Evolutionary conservation across 2,113 vertebrate genomes (phyloP).

Genomic region (Oenanthe oenanthe): DNA sequence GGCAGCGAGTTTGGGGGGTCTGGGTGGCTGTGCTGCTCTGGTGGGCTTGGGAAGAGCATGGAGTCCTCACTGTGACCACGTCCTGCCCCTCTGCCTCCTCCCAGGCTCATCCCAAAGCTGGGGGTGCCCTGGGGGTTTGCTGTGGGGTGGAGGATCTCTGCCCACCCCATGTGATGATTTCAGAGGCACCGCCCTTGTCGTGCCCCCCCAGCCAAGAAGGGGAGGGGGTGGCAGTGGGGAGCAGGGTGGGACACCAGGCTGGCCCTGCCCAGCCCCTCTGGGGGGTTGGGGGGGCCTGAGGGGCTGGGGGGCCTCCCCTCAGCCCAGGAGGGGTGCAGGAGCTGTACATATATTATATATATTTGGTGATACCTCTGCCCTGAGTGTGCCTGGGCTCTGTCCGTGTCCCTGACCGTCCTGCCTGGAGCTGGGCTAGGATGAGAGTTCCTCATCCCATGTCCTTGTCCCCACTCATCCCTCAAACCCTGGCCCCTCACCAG

Average conservation of each 20-base stretch:
- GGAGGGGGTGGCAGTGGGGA: not conserved
- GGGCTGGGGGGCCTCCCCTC: not conserved
- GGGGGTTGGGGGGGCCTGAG: not conserved
- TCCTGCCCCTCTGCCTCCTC: not conserved
- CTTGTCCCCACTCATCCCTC: not conserved
- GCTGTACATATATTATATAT: slow-evolving; percentile 6
- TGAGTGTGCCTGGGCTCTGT: fast-evolving
- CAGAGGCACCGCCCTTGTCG: not conserved
- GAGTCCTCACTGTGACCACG: fast-evolving
- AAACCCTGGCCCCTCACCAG: fast-evolving
- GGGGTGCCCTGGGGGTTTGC: not conserved
- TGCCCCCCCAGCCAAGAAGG: not conserved
- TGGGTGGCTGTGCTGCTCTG: not conserved
- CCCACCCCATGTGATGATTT: fast-evolving
- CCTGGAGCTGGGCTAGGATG: not conserved
- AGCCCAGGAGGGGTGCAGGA: not conserved
- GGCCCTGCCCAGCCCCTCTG: not conserved
- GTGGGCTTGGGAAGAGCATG: not conserved
- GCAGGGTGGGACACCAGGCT: not conserved
- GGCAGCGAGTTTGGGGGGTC: not conserved
- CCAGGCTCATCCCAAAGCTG: not conserved
- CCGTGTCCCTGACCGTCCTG: not conserved
- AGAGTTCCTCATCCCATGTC: not conserved
- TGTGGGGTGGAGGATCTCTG: too few relatives aligned
- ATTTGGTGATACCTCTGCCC: not conserved